Base-by-base conservation (phyloP, 1,140 invertebrate genomes). In the Dendrolimus kikuchii region DNA sequence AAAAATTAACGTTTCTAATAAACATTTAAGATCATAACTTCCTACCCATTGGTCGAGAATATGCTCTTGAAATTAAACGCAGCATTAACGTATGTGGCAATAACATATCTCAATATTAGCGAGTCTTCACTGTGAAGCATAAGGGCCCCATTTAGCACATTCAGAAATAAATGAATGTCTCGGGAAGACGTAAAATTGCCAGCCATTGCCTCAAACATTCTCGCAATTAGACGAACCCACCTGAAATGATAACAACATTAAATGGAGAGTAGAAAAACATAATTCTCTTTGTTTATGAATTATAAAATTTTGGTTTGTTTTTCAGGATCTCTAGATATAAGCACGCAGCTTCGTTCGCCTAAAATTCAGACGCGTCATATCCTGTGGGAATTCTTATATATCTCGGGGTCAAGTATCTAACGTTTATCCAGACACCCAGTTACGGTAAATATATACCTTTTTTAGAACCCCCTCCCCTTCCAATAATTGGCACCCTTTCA, bases 161-260 rank as follows among this genome's bases (percentile, higher is more conserved):
- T 99, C 7, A 99, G 88, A 71, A 99, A 99, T 40, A 99, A 85
- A 79, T 98, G 97, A 47, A 99, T 96, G 78, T 99, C 98, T 42
- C 95, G 94, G 0, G 97, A 98, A 78, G 98, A 99, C 1, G 97
- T 97, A 75, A 99, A 99, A 74, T 99, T 99, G 8, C 96, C 96
- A 4, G 96, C 96, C 97, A 99, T 99, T 0, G 96, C 96, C 87
- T 98, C 96, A 78, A 99, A 99, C 97, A 99, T 98, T 47, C 96
- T 91, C 0, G 95, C 94, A 64, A 99, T 98, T 23, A 99, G 87
- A 60, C 97, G 94, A 2, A 98, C 95, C 98, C 98, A 99, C 87
- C 87, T 88, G 23, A 2, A 23, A 23, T n/a, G 55, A 41, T 52
- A 70, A 41, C 23, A 55, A 46, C 36, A 51, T 39, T 40, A 37